phyloP scores from a whole-genome alignment of 2,888 invertebrate genomes.

The Monopis laevigella region DNA sequence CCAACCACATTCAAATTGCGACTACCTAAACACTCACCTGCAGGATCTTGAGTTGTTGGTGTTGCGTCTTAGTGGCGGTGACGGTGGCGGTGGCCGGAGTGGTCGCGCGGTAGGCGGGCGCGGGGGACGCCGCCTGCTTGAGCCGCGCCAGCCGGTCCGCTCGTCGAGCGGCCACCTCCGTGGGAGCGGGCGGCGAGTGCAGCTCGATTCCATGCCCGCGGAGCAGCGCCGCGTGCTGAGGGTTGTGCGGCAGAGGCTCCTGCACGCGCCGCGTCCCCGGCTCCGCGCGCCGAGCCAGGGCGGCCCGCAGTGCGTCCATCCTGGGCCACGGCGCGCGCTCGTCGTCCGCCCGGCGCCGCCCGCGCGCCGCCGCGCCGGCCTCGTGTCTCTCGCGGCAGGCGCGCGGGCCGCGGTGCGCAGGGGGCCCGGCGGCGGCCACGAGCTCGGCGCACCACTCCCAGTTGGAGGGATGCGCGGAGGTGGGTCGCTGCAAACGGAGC shows the following conservation, averaged over 20 bases:
- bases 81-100: slow-evolving; percentile 18
- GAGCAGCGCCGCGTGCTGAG: slow-evolving; percentile 85
- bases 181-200: slow-evolving; percentile 84
- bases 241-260: slow-evolving; percentile 78
- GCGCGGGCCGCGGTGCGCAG: slow-evolving; percentile 88
- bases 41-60: slow-evolving; percentile 4
- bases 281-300: slow-evolving; percentile 77
- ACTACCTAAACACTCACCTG: slow-evolving; percentile 17
- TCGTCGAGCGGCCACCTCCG: slow-evolving; percentile 81
- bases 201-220: slow-evolving; percentile 78
- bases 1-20: slow-evolving; percentile 17
- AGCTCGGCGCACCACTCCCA: slow-evolving; percentile 96
- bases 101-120: slow-evolving; percentile 41
- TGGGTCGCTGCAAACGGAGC: slow-evolving; percentile 71
- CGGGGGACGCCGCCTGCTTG: slow-evolving; percentile 24
- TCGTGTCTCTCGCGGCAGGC: slow-evolving; percentile 94
- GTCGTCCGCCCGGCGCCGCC: slow-evolving; percentile 72
- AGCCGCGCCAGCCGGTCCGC: slow-evolving; percentile 80
- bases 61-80: background rate
- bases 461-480: slow-evolving; percentile 90
- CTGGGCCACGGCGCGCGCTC: slow-evolving; percentile 58
- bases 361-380: slow-evolving; percentile 61
- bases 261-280: slow-evolving; percentile 80
- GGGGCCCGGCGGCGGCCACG: slow-evolving; percentile 83
- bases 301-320: slow-evolving; percentile 79